phyloP scores from a whole-genome alignment of 2,888 invertebrate species.

The Tenthredo amoena region DNA sequence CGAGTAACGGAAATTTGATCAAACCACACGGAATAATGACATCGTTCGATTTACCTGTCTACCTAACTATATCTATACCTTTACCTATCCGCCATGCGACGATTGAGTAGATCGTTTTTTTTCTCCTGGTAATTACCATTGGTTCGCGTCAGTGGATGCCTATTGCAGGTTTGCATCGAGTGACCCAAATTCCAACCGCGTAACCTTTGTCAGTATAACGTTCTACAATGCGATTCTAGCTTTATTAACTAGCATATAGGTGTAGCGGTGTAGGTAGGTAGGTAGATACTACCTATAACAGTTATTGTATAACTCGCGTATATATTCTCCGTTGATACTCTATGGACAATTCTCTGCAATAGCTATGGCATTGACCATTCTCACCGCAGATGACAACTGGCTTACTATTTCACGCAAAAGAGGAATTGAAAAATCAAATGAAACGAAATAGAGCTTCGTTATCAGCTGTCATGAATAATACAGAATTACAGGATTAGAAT shows the following conservation, averaged over 20 bases:
- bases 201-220: slow-evolving; percentile 47
- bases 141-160: slow-evolving; percentile 31
- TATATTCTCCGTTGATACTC: neutral
- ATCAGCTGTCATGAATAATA: too few relatives aligned
- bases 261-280: neutral
- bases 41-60: slow-evolving; percentile 17
- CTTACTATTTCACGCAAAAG: neutral
- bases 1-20: neutral
- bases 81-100: neutral
- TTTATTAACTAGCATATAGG: neutral
- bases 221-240: neutral
- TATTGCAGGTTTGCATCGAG: slow-evolving; percentile 47
- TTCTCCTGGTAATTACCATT: slow-evolving; percentile 9
- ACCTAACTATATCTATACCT: neutral
- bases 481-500: too few relatives aligned
- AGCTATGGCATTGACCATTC: neutral
- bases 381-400: neutral
- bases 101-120: neutral
- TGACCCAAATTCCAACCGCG: slow-evolving; percentile 49
- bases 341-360: neutral
- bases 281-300: neutral
- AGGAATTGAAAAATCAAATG: neutral
- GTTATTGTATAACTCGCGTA: neutral
- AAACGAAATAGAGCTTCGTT: neutral
- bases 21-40: slow-evolving; percentile 24